Evolutionary conservation across 2,797 vertebrate genomes (phyloP), one percentile per base, ranked within the genome.

Genomic region (Anas flavirostris): DNA sequence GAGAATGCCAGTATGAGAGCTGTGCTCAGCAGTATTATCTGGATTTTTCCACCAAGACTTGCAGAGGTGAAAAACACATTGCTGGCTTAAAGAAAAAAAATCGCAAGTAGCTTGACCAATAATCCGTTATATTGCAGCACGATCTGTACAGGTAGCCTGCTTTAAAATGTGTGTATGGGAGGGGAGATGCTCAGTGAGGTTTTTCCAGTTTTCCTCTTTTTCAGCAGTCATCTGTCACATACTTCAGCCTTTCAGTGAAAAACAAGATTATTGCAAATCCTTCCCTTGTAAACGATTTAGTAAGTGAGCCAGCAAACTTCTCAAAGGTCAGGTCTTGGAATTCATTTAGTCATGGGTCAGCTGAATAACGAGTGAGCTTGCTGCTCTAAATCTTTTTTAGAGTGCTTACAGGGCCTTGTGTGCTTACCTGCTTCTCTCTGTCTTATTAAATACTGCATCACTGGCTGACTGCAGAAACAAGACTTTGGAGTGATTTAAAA

Each of bases 11-110:
- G 82, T 98, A 99, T 1, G 98, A 99, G 96, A 98, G 91, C 97
- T 99, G 99, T 23, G 98, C 99, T 64, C 99, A 98, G 25, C 99
- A 99, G 96, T 99, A 99, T 85, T 99, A 99, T 93, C 98, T 99
- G n/a, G 99, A 99, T 91, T 90, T 98, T 68, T 97, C 97, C 39
- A 99, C 96, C 58, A 98, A 94, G 33, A 97, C 95, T 12, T 99
- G 99, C 98, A 98, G 95, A 99, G 99, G 99, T 99, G 96, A 97
- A 69, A 33, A 74, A 91, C 9, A 23, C 5, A 0, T 17, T 37
- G 16, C 31, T 70, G 63, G 12, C 46, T 82, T 83, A 69, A 59
- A 46, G 67, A 37, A 72, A 58, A 58, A 16, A 11, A 53, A 44
- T 10, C 26, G 2, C 13, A 10, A 44, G 43, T 29, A 39, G 14